Evolutionary conservation across 2,113 vertebrate species (phyloP), one percentile per base, ranked within the genome.

Genomic region (Agelaius phoeniceus): DNA sequence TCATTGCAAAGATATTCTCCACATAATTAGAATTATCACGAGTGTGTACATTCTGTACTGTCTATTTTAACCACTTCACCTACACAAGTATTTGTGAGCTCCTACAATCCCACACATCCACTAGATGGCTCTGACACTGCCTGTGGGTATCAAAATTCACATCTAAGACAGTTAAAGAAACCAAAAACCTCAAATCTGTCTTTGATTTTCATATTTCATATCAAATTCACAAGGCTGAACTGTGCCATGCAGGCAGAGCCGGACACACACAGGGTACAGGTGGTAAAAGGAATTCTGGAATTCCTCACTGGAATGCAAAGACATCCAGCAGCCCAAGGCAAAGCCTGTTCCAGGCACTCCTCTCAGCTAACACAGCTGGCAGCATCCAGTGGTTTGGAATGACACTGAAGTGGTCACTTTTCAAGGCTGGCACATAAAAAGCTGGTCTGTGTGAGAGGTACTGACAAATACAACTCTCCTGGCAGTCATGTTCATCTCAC

Each of bases 111-210:
- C 49, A 78, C n/a, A 49, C 62, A 68, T 86, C 93, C 96, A 97
- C 92, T 93, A 97, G 95, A 75, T 95, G 95, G 93, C 95, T 65
- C 93, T 87, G 78, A 48, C 68, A 22, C 76, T 54, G 67, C 15
- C 54, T 41, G 3, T 5, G 6, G 49, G 9, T 17, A 39, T 27
- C 43, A 59, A 33, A 93, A 19, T 16, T 58, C 28, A 57, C 1
- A 0, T 6, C 16, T 10, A 10, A 44, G 41, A 24, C 22, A 69
- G 69, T 28, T 16, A 46, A 87, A 57, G 13, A 58, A 26, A 54
- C 24, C 55, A 58, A 78, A 72, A n/a, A 3, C 31, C 39, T 19
- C 44, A 7, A 19, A 26, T 10, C 21, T 61, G 30, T 18, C 65
- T 24, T 39, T 22, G 8, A 54, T 31, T 54, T 54, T 54, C 52